phyloP scores from a whole-genome alignment of 2,797 vertebrate species.

The Micropoecilia bifurca region DNA sequence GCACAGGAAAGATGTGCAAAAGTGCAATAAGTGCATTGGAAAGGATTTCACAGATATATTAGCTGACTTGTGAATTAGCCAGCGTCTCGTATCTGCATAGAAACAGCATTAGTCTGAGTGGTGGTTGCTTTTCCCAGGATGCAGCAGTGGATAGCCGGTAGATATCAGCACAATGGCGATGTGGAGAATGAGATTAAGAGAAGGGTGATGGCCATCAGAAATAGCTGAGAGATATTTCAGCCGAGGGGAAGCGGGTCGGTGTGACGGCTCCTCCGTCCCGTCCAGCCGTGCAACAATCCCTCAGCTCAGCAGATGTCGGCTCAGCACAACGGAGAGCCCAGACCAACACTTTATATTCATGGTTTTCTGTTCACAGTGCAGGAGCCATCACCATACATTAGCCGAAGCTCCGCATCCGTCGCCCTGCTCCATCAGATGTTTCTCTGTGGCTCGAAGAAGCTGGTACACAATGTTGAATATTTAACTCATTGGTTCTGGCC shows the following conservation, averaged over 20 bases:
- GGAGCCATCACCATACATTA: conserved; percentile 40
- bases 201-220: conserved; percentile 49
- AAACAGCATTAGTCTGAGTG: conserved; percentile 46
- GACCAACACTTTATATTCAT: conserved; percentile 66
- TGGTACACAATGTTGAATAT: conserved; percentile 10
- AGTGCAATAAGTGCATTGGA: neutral
- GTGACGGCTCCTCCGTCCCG: conserved; percentile 53
- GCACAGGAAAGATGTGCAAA: neutral
- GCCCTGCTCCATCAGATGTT: conserved; percentile 15
- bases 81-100: conserved; percentile 44
- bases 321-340: conserved; percentile 53
- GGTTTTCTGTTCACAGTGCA: conserved; percentile 35
- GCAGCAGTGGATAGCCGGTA: conserved; percentile 29
- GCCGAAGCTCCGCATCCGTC: conserved; percentile 21
- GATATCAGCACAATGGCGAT: conserved; percentile 39
- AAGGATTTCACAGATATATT: neutral
- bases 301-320: conserved; percentile 61
- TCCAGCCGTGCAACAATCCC: conserved; percentile 61
- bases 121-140: conserved; percentile 47
- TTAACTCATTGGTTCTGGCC: conserved; percentile 15
- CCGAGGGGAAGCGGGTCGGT: conserved; percentile 33
- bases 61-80: conserved; percentile 36
- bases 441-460: conserved; percentile 3
- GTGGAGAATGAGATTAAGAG: conserved; percentile 70
- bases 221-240: conserved; percentile 51